phyloP scores from a whole-genome alignment of 2,888 invertebrate species.

The Cephus sareptanus region DNA sequence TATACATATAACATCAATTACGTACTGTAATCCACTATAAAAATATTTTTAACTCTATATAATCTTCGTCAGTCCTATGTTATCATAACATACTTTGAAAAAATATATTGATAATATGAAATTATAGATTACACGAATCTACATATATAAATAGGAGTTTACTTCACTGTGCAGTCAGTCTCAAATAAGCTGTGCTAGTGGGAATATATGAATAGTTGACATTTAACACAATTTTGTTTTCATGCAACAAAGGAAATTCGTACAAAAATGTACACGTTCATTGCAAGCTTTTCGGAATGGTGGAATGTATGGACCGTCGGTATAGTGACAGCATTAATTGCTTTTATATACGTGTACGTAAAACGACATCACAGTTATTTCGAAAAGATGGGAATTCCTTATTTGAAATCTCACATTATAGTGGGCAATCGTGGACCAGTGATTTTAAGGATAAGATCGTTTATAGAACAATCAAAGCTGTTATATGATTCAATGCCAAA shows the following conservation, averaged over 20 bases:
- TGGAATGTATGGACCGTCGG: background rate
- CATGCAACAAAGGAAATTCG: background rate
- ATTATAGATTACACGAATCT: background rate
- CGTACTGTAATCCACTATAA: background rate
- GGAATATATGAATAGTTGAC: background rate
- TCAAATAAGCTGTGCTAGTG: background rate
- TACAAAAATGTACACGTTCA: background rate
- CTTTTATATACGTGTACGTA: background rate
- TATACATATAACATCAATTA: background rate
- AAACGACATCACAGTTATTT: constrained; percentile 17
- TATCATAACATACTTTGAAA: background rate
- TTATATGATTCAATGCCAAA: constrained; percentile 32
- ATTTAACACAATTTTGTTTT: background rate
- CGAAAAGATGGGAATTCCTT: constrained; percentile 26
- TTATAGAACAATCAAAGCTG: constrained; percentile 24
- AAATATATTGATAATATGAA: background rate
- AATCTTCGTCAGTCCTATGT: background rate
- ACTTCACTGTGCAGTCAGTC: background rate
- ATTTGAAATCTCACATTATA: constrained; percentile 29
- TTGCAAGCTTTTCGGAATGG: background rate
- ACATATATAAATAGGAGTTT: background rate
- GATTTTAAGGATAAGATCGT: constrained; percentile 21
- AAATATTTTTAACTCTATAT: background rate
- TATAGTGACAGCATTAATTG: background rate
- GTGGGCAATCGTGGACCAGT: constrained; percentile 37